These are phyloP conservation scores for Tetranychus piercei DNA, from an alignment of 2,888 invertebrate genomes.

Conservation along the genomic window DNA sequence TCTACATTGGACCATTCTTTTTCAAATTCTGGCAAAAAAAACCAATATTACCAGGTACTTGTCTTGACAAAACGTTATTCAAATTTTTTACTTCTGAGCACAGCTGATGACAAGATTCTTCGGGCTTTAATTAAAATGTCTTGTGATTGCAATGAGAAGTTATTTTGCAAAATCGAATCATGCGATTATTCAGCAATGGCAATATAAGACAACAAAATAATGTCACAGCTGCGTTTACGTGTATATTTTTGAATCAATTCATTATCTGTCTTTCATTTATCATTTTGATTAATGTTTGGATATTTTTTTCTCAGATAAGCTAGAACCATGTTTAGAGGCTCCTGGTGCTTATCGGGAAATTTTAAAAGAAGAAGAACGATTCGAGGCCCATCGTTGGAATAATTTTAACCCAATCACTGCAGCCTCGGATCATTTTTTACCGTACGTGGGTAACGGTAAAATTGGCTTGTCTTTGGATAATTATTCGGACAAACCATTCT, in stretches of 20 bases:
- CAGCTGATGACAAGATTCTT: no score
- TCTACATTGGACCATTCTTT: slow-evolving; percentile 47
- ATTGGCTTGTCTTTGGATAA: slow-evolving; percentile 44
- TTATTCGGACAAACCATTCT: slow-evolving; percentile 44
- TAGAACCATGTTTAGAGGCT: neutral
- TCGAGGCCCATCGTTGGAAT: neutral
- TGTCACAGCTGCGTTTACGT: no score
- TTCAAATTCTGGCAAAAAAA: slow-evolving; percentile 39
- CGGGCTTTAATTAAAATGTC: no score
- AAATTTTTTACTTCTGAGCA: no score
- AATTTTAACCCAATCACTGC: slow-evolving; percentile 8
- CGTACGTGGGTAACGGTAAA: slow-evolving; percentile 44
- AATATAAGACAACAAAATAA: no score
- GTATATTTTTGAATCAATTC: no score
- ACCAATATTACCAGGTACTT: neutral
- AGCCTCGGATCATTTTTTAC: slow-evolving; percentile 32
- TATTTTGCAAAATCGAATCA: no score
- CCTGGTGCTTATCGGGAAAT: neutral
- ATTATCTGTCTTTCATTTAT: neutral
- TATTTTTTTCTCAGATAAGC: neutral
- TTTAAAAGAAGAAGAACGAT: neutral
- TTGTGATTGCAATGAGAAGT: no score
- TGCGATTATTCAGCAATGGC: no score
- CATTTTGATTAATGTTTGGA: no score
- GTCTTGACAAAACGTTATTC: neutral